Percentiles rank a stretch among this genome's conserved stretches.
Evolutionary conservation across 2,888 invertebrate genomes (phyloP).

Genomic region (Coremacera marginata): DNA sequence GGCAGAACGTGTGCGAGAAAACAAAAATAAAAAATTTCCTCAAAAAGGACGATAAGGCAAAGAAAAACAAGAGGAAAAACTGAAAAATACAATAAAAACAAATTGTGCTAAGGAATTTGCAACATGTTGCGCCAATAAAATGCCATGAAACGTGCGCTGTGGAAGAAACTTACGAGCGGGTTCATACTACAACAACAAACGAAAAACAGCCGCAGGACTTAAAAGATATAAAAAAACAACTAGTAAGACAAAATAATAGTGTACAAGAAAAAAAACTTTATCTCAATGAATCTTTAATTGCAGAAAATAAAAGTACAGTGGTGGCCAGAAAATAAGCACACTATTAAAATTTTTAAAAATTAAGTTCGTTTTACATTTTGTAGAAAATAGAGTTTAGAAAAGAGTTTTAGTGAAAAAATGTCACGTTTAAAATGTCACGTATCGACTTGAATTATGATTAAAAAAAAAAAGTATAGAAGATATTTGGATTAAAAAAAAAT

Average conservation of each 20-base stretch:
- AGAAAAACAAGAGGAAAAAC: constrained; percentile 22
- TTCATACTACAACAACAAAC: constrained; percentile 15
- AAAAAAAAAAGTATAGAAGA: too few species aligned
- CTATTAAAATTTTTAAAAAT: too few species aligned
- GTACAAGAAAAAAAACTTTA: neutral
- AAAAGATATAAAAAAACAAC: neutral
- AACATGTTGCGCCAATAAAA: constrained; percentile 51
- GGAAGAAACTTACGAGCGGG: constrained; percentile 1
- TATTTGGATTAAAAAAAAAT: too few species aligned
- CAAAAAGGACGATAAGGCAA: constrained; percentile 19
- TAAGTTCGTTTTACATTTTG: too few species aligned
- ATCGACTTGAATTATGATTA: too few species aligned
- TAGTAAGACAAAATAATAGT: neutral
- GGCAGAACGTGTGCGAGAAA: constrained; percentile 13
- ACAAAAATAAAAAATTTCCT: neutral
- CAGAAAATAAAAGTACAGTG: constrained; percentile 17
- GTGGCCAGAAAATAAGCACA: too few species aligned
- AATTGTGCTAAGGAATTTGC: constrained; percentile 46
- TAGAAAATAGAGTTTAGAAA: too few species aligned
- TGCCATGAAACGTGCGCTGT: constrained; percentile 50
- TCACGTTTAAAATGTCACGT: too few species aligned
- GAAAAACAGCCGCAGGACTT: neutral
- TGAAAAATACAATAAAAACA: constrained; percentile 22
- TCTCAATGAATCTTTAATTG: constrained; percentile 17
- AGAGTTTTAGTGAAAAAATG: too few species aligned